Conservation (phyloP, 1,140 invertebrate genomes). For the Pogonomyrmex barbatus region DNA sequence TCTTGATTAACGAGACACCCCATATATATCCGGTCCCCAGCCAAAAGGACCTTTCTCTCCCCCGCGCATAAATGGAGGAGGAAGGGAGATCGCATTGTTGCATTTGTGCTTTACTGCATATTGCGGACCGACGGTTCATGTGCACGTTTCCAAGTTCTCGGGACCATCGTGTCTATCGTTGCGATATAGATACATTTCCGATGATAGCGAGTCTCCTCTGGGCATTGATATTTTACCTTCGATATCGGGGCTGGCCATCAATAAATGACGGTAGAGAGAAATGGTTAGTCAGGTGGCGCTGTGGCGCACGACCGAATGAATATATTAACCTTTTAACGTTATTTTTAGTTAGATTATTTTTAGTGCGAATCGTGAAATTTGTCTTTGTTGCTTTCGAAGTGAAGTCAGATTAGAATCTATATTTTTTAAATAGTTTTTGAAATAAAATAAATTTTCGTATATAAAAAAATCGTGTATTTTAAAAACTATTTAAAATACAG, state of each 20-base stretch:
- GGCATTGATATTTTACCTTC: constrained; percentile 5
- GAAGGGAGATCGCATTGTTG: constrained; percentile 76
- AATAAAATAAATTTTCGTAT: background rate
- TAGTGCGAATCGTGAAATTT: background rate
- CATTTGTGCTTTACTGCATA: constrained; percentile 82
- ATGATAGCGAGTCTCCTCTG: background rate
- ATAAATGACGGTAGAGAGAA: background rate
- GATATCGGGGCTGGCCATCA: background rate
- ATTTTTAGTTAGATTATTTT: background rate
- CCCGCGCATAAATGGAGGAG: constrained; percentile 7
- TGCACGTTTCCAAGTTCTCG: constrained; percentile 29
- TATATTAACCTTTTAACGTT: background rate
- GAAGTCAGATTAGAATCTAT: background rate
- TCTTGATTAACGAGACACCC: constrained; percentile 82
- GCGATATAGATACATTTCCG: constrained; percentile 22
- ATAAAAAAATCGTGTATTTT: too few species aligned
- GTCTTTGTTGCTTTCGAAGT: background rate
- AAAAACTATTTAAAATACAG: too few species aligned
- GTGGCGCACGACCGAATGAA: background rate
- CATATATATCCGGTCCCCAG: constrained; percentile 74
- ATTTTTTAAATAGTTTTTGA: background rate
- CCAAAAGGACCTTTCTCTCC: background rate
- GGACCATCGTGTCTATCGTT: background rate
- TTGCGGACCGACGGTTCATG: constrained; percentile 65
- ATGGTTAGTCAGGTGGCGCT: background rate